Conservation (phyloP, 2,797 vertebrate genomes). For the Acridotheres tristis region DNA sequence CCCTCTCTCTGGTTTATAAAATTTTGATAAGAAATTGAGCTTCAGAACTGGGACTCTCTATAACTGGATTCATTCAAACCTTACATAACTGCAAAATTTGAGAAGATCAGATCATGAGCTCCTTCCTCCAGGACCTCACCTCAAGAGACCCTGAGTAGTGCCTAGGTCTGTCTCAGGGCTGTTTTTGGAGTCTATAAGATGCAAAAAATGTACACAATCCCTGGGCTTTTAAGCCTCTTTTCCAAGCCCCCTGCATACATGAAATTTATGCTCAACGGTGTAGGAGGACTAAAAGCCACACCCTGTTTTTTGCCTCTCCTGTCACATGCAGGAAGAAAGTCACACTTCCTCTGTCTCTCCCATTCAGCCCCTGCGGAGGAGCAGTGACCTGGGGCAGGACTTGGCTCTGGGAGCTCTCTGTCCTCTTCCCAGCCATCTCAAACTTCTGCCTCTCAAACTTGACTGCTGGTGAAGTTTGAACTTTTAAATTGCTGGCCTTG, state of each 20-base stretch:
- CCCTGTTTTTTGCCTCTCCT: not conserved
- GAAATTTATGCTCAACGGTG: not conserved
- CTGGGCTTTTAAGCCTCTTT: not conserved
- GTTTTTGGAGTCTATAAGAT: not conserved
- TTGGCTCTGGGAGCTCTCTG: not conserved
- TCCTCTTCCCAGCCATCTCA: not conserved
- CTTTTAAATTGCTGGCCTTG: constrained; percentile 2
- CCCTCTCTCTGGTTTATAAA: not conserved
- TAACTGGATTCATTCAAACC: not conserved
- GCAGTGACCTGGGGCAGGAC: not conserved
- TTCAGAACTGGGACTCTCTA: not conserved
- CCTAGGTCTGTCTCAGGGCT: not conserved
- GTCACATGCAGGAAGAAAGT: not conserved
- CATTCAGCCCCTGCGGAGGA: not conserved
- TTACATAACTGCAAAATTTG: not conserved
- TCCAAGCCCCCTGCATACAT: not conserved
- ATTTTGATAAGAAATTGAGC: not conserved
- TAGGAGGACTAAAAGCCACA: not conserved
- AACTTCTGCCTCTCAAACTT: not conserved
- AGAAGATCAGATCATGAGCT: not conserved
- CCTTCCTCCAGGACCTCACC: not conserved
- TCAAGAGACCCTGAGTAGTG: not conserved
- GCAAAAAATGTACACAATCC: not conserved
- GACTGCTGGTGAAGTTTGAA: not conserved
- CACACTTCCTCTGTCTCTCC: not conserved